Conservation (phyloP, 2,888 invertebrate genomes). For the Habrosyne pyritoides region DNA sequence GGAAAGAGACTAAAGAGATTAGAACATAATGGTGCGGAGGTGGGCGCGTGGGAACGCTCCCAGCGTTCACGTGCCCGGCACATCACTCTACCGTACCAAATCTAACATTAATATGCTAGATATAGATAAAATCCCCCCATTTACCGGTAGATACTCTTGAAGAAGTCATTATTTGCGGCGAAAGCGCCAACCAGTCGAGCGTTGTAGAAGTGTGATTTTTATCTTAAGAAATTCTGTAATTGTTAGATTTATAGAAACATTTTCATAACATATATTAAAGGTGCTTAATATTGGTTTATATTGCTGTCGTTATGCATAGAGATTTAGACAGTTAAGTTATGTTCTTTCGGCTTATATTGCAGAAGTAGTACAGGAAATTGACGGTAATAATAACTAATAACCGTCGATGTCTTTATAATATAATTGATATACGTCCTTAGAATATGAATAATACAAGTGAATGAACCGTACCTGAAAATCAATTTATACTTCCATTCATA, state of each 20-base stretch:
- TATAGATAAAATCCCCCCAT: constrained; percentile 62
- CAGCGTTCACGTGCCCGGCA: constrained; percentile 78
- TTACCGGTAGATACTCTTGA: constrained; percentile 40
- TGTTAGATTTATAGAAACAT: too few species aligned
- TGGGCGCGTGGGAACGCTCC: constrained; percentile 83
- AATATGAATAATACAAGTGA: constrained; percentile 51
- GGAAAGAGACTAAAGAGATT: constrained; percentile 80
- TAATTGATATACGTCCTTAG: constrained; percentile 19
- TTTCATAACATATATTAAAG: too few species aligned
- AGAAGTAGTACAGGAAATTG: too few species aligned
- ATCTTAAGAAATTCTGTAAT: constrained; percentile 13
- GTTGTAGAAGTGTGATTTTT: constrained; percentile 26
- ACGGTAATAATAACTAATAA: too few species aligned
- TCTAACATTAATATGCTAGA: constrained; percentile 78
- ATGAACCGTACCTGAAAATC: constrained; percentile 63
- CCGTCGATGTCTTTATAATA: too few species aligned
- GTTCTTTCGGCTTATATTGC: too few species aligned
- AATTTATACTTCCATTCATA: constrained; percentile 69
- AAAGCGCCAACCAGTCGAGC: constrained; percentile 31
- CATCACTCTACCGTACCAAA: constrained; percentile 73
- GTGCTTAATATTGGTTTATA: too few species aligned
- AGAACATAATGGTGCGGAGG: constrained; percentile 82
- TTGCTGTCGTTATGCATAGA: too few species aligned
- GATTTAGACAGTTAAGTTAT: too few species aligned
- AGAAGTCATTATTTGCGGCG: constrained; percentile 51